phyloP scores from a whole-genome alignment of 2,797 vertebrate genomes.

The Sebastes miniatus region DNA sequence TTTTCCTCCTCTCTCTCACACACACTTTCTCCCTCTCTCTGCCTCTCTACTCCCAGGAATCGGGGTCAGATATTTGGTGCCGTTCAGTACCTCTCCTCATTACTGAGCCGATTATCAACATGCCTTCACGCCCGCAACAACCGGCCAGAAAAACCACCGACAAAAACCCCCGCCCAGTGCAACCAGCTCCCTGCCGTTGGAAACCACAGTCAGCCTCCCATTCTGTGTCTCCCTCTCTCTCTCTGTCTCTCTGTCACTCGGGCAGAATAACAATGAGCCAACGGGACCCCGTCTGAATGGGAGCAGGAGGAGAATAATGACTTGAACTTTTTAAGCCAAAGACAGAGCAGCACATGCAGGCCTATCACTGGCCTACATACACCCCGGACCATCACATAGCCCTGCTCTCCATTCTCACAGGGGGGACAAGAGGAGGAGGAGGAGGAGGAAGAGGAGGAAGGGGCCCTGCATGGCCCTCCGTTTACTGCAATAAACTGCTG shows the following conservation, averaged over 20 bases:
- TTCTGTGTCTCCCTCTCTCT: constrained; percentile 45
- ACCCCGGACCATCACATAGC: constrained; percentile 58
- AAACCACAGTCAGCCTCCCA: constrained; percentile 55
- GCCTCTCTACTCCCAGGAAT: constrained; percentile 67
- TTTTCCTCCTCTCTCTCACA: background rate
- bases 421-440: constrained; percentile 25
- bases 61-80: constrained; percentile 79
- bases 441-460: constrained; percentile 34
- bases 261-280: constrained; percentile 87
- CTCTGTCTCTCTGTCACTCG: constrained; percentile 65
- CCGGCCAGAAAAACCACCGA: constrained; percentile 26
- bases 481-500: constrained; percentile 35
- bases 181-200: constrained; percentile 49
- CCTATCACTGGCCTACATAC: constrained; percentile 73
- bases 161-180: constrained; percentile 13
- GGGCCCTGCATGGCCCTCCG: constrained; percentile 51
- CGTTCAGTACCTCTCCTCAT: constrained; percentile 78
- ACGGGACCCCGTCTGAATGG: constrained; percentile 79
- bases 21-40: constrained; percentile 33
- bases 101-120: constrained; percentile 78
- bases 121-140: constrained; percentile 61
- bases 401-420: constrained; percentile 57
- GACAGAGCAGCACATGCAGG: constrained; percentile 60
- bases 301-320: constrained; percentile 81
- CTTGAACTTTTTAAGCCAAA: constrained; percentile 76